Base-by-base conservation (phyloP, 2,113 vertebrate genomes). In the Poecile atricapillus region DNA sequence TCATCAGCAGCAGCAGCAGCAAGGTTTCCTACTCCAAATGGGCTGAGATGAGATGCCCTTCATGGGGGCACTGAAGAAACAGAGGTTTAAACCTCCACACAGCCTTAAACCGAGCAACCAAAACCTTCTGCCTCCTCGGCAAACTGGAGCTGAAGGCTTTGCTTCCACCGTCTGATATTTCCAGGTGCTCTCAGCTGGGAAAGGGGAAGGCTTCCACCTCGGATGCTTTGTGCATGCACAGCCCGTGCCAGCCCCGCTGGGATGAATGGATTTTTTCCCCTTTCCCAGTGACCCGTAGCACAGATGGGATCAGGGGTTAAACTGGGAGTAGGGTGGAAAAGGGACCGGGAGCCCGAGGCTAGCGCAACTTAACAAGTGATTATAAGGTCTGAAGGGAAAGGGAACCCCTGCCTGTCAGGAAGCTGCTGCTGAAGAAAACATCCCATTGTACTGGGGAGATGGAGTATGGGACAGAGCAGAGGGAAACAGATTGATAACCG, bases 271-370 rank as follows among this genome's bases (percentile, higher is more conserved):
- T 75, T 79, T 89, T 68, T 60, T 18, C 59, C 89, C 56, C 28
- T 90, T 93, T 89, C 60, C 77, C 43, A 6, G 87, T 95, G 92
- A 93, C 95, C 95, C 85, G 24, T 94, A 28, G 78, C 52, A 0
- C 58, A 20, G 76, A 80, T 22, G 90, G 94, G 96, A 91, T 93
- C 94, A 96, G 93, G 86, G 96, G 96, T 97, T 97, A 96, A 97
- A 96, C 81, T 88, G 92, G 87, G 94, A 97, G 67, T 80, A 14
- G 39, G 93, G 82, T 73, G 92, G 93, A 76, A 92, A 96, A 86
- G 86, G 64, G 58, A 78, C 7, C 0, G 2, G 56, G 25, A 87
- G 92, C 92, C 90, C 1, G 74, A 74, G 93, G 97, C 91, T 55
- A 95, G 83, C 2, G 2, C 77, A 43, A 87, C 87, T 93, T 96